Base-by-base conservation (phyloP, 2,113 vertebrate species). In the Todiramphus chloris region DNA sequence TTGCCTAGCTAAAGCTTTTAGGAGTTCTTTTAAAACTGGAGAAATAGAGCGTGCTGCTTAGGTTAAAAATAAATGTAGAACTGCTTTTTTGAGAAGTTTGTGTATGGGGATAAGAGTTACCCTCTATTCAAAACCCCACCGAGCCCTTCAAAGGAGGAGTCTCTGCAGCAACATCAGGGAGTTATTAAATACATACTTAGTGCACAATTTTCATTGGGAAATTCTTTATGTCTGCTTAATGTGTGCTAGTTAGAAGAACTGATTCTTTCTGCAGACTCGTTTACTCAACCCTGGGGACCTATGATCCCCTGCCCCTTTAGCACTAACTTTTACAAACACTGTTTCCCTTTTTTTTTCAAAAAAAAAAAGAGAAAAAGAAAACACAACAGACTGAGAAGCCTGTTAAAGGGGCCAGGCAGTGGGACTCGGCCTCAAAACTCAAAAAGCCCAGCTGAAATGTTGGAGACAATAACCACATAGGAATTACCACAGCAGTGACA, bases 201-300 rank as follows among this genome's bases (percentile, higher is more conserved):
- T 68, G 90, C 93, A 72, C 89, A 83, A 82, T 97, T 98, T 97
- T 96, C 93, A 93, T 95, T 89, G 97, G 96, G 93, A 75, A 96
- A 96, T 97, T 96, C 95, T 98, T 98, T 96, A 94, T 94, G 91
- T 91, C 77, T 95, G 94, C 87, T 85, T 93, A 82, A 68, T 83
- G 87, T 87, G 84, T 63, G 69, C 89, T 94, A 92, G 95, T 96
- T 88, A 97, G 96, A 97, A 96, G 92, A 90, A 90, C 85, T 97
- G 94, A 97, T 98, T 97, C 93, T 96, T 97, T 98, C 93, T 97
- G 94, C 96, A 98, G 97, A 95, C 87, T 96, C 84, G 44, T 97
- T 98, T 94, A 96, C 91, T 80, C 85, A 96, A 35, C 97, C 96
- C 97, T 89, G 23, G 83, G 94, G 96, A 97, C 93, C 56, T 87